Base-by-base conservation (phyloP, 2,888 invertebrate genomes). In the Synanthedon myopaeformis region DNA sequence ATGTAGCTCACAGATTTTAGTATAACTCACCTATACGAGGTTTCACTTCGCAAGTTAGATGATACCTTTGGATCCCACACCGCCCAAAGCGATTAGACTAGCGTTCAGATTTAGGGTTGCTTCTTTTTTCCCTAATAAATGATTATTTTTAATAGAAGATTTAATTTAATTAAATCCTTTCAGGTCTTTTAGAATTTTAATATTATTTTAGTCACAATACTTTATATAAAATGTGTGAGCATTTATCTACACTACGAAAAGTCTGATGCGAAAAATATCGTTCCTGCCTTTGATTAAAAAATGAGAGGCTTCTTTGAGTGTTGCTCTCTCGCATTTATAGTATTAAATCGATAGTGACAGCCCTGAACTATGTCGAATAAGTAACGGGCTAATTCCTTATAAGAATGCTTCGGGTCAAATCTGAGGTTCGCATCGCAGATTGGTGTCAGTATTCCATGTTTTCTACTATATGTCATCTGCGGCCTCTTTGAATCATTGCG, bases 351-450 rank as follows among this genome's bases (percentile, higher is more conserved):
- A 11, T 49, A 51, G 54, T 53, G 67, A 57, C 75, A 82, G 62
- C 79, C 80, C 79, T 79, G 70, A 73, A 67, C 66, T 65, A 65
- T 63, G 64, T 62, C 64, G 72, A 72, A 73, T 75, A 70, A 73
- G 67, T 84, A 85, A 84, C 84, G 82, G 82, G 70, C 71, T 63
- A 67, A 70, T 78, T 71, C 82, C 85, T 68, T 84, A 82, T 82
- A 82, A 78, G 84, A 82, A 77, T 77, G 72, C 71, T 69, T 63
- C 70, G 71, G 83, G 82, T 82, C 79, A 80, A 75, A 79, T 78
- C 77, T 67, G 69, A 71, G 79, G 79, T 79, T 80, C 72, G 70
- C 72, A 74, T 78, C 78, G 72, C 64, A 73, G 73, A 84, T 84
- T 72, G 78, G 80, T 84, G 84, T 78, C 80, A 83, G 80, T 81